A percentile compares a stretch with the other conserved stretches of the same genome.
These are phyloP conservation scores for Callocephalon fimbriatum DNA, from an alignment of 2,113 vertebrate genomes.

Conservation along the genomic window DNA sequence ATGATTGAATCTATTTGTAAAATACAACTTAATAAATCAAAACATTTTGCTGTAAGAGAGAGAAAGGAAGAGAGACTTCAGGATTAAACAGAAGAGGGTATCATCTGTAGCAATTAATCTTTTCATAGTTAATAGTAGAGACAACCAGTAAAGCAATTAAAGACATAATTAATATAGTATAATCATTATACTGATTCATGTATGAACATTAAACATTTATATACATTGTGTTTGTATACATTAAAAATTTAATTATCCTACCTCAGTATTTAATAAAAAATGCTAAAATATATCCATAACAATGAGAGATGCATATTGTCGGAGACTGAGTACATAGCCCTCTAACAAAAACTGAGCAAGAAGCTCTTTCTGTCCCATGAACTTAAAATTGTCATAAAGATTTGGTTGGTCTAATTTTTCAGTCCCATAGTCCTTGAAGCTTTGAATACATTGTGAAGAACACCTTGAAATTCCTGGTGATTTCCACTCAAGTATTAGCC, in stretches of 20 bases:
- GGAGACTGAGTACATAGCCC: neutral
- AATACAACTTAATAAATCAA: neutral
- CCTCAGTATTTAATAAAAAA: neutral
- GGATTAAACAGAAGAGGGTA: neutral
- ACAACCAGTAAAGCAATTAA: neutral
- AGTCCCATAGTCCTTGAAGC: neutral
- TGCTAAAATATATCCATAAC: neutral
- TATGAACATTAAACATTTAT: neutral
- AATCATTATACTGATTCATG: neutral
- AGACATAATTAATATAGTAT: neutral
- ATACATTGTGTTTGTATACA: neutral
- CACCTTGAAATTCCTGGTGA: neutral
- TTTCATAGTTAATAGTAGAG: neutral
- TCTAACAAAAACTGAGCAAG: neutral
- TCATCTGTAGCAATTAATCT: neutral
- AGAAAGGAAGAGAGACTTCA: neutral
- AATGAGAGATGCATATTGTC: neutral
- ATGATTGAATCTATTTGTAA: neutral
- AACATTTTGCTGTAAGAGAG: neutral
- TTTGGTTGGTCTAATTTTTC: neutral
- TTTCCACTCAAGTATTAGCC: neutral
- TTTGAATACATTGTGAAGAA: neutral
- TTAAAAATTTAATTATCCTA: neutral
- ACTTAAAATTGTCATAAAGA: neutral
- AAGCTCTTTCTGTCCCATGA: neutral